These are phyloP conservation scores for Drymonia ruficornis DNA, from an alignment of 2,888 invertebrate genomes.

Conservation along the genomic window DNA sequence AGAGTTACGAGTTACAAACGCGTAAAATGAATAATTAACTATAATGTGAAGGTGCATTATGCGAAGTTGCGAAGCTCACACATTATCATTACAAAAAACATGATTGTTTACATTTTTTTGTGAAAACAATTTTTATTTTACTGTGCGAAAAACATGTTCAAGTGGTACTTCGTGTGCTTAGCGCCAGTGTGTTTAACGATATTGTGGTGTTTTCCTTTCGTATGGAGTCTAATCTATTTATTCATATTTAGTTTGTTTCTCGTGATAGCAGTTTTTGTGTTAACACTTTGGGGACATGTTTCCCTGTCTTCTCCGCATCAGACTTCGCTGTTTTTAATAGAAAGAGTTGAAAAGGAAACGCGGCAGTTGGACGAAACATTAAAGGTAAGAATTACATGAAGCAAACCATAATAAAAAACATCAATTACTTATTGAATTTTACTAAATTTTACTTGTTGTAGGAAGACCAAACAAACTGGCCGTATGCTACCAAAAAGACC, in stretches of 20 bases:
- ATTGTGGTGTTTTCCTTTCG: conserved; percentile 64
- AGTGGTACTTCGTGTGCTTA: conserved; percentile 56
- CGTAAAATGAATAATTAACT: no score
- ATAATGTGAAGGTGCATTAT: not conserved
- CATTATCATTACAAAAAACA: not conserved
- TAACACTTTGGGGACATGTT: conserved; percentile 86
- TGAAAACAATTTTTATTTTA: conserved; percentile 26
- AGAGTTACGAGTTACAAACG: no score
- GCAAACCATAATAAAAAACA: not conserved
- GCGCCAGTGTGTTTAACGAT: conserved; percentile 57
- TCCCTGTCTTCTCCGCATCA: conserved; percentile 87
- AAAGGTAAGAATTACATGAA: conserved; percentile 71
- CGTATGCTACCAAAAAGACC: conserved; percentile 66
- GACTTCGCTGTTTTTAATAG: conserved; percentile 83
- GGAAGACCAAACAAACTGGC: conserved; percentile 76
- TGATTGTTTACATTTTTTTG: conserved; percentile 25
- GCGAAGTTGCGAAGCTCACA: not conserved
- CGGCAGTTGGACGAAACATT: conserved; percentile 85
- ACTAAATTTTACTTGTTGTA: conserved; percentile 27
- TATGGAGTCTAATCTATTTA: conserved; percentile 64
- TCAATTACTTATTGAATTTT: no score
- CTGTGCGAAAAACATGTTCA: conserved; percentile 53
- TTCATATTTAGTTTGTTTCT: conserved; percentile 57
- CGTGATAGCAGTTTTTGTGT: conserved; percentile 56
- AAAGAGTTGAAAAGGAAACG: conserved; percentile 86